Evolutionary conservation across 2,888 invertebrate species (phyloP).

Genomic region (Esperia sulphurella): DNA sequence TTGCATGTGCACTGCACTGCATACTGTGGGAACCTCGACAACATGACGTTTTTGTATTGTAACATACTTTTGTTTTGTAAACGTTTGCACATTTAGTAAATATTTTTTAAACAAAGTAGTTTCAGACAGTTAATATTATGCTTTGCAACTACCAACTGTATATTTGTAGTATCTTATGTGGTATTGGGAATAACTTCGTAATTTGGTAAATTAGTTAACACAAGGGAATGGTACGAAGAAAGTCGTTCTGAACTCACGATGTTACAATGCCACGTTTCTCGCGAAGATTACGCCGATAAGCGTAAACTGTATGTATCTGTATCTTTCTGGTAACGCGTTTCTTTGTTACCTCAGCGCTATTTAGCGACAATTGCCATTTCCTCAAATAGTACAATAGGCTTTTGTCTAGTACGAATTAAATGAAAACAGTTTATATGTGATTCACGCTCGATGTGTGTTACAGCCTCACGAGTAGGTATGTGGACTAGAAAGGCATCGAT

Average conservation of each 20-base stretch:
- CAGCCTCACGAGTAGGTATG: too few species aligned
- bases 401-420: constrained; percentile 51
- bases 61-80: constrained; percentile 10
- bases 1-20: constrained; percentile 35
- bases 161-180: background rate
- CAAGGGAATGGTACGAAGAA: constrained; percentile 33
- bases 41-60: constrained; percentile 27
- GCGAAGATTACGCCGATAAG: constrained; percentile 50
- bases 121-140: background rate
- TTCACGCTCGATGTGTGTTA: constrained; percentile 29
- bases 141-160: background rate
- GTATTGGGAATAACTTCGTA: constrained; percentile 28
- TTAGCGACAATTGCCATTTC: constrained; percentile 51
- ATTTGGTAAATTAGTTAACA: constrained; percentile 46
- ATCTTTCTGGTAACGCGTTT: constrained; percentile 51
- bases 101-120: background rate
- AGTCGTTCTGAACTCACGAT: constrained; percentile 50
- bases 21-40: constrained; percentile 63
- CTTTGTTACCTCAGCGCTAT: constrained; percentile 51
- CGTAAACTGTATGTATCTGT: constrained; percentile 50
- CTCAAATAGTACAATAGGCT: constrained; percentile 53
- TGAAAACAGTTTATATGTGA: constrained; percentile 30
- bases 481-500: constrained; percentile 29
- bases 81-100: background rate
- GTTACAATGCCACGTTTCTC: constrained; percentile 52